Conservation (phyloP, 1,140 invertebrate genomes). For the Carcinoscorpius rotundicauda region DNA sequence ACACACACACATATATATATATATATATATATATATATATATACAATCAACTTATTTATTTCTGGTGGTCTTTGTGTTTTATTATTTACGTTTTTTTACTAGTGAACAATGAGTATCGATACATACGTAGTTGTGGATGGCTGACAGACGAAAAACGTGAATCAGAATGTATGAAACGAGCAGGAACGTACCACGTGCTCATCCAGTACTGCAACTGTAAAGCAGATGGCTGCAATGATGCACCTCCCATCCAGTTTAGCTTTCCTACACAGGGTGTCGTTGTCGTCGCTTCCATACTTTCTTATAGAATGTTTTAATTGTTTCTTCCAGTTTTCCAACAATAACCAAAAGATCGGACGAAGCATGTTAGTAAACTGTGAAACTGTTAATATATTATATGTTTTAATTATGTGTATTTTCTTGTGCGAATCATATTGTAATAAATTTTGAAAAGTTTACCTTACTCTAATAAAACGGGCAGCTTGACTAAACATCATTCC, state of each 20-base stretch:
- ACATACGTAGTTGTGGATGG: constrained; percentile 18
- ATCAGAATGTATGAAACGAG: constrained; percentile 13
- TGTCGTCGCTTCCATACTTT: background rate
- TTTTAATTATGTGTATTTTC: too few relatives aligned
- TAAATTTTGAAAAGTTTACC: too few relatives aligned
- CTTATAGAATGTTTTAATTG: too few relatives aligned
- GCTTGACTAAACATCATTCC: too few relatives aligned
- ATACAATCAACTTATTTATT: background rate
- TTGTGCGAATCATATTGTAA: too few relatives aligned
- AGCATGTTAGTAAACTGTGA: too few relatives aligned
- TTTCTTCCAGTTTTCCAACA: too few relatives aligned
- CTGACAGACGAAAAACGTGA: constrained; percentile 5
- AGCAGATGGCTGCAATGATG: constrained; percentile 15
- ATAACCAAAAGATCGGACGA: too few relatives aligned
- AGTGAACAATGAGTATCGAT: constrained; percentile 15
- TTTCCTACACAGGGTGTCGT: background rate
- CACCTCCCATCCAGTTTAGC: background rate
- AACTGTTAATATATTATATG: too few relatives aligned
- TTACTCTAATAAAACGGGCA: too few relatives aligned
- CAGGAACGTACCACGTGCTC: constrained; percentile 17
- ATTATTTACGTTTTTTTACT: background rate
- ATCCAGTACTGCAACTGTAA: constrained; percentile 18
- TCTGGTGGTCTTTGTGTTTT: constrained; percentile 1
- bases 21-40: too few relatives aligned
- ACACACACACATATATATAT: too few relatives aligned